Conservation (phyloP, 2,888 invertebrate genomes). For the Diachrysia chrysitis region DNA sequence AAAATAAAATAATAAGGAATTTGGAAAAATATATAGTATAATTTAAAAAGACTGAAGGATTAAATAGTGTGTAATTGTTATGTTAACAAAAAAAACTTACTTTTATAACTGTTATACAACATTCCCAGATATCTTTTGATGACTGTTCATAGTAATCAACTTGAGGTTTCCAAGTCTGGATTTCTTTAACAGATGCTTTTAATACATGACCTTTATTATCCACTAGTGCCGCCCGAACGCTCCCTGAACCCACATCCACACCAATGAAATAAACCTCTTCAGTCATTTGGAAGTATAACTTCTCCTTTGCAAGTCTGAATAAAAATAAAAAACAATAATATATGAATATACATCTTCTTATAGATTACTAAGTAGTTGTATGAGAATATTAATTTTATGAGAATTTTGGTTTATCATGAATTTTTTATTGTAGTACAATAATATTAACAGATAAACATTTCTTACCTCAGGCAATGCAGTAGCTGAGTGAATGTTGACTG, state of each 20-base stretch:
- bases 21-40: background rate
- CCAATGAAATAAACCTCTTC: conserved; percentile 91
- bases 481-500: conserved; percentile 28
- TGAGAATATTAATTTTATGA: too few species aligned
- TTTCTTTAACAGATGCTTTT: conserved; percentile 90
- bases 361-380: too few species aligned
- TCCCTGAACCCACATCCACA: conserved; percentile 98
- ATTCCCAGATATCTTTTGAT: conserved; percentile 95
- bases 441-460: background rate
- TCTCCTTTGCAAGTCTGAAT: conserved; percentile 5
- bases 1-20: conserved; percentile 42
- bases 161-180: conserved; percentile 94
- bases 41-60: too few species aligned
- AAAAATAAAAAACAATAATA: conserved; percentile 1
- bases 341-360: too few species aligned
- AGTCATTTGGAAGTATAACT: conserved; percentile 56
- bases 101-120: conserved; percentile 92
- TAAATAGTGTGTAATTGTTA: too few species aligned
- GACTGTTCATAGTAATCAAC: conserved; percentile 96
- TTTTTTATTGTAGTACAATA: too few species aligned
- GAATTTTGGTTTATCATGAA: too few species aligned
- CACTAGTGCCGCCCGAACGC: conserved; percentile 96
- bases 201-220: conserved; percentile 91
- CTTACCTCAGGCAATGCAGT: conserved; percentile 17
- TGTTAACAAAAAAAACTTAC: conserved; percentile 85